Base-by-base conservation (phyloP, 2,888 invertebrate genomes). In the Schizotus pectinicornis region DNA sequence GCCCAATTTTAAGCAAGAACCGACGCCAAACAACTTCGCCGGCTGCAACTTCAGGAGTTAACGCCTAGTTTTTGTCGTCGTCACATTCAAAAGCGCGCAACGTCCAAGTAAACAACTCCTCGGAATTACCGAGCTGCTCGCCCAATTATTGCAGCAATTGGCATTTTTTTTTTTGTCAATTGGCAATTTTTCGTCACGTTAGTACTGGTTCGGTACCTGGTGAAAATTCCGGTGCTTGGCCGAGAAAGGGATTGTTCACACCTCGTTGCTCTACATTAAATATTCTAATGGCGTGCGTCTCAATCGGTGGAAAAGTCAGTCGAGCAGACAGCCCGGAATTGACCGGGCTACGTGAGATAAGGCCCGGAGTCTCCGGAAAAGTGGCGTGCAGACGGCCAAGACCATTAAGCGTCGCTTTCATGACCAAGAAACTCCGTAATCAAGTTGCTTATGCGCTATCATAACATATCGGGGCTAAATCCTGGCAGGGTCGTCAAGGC, bases 211-310 rank as follows among this genome's bases (percentile, higher is more conserved):
- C 48, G 31, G 6, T 42, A 11, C 32, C 32, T 42, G 8, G n/a
- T 22, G n/a, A 12, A 42, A 42, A 30, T 31, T 22, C n/a, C 22
- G 7, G 11, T 42, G 22, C 22, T 22, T 22, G 43, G 49, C 31
- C 38, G 35, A 39, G 41, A 41, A 38, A 50, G 39, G 48, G 31
- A 39, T 33, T 56, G 60, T 70, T 72, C 71, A 69, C 70, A 70
- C 72, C 67, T 70, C 71, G 71, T 70, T 71, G 68, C 67, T 51
- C 59, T 7, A 45, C 69, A 70, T 73, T 73, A 70, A 65, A 63
- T 71, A 73, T 73, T 72, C 73, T 68, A 69, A 71, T 73, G 62
- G 73, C 64, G 72, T 72, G 69, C 68, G 63, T 67, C 68, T 64
- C 68, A 71, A 70, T 69, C 71, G 71, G 65, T 61, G 58, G 67